phyloP scores from a whole-genome alignment of 2,888 invertebrate genomes.

The Cantharis rustica region DNA sequence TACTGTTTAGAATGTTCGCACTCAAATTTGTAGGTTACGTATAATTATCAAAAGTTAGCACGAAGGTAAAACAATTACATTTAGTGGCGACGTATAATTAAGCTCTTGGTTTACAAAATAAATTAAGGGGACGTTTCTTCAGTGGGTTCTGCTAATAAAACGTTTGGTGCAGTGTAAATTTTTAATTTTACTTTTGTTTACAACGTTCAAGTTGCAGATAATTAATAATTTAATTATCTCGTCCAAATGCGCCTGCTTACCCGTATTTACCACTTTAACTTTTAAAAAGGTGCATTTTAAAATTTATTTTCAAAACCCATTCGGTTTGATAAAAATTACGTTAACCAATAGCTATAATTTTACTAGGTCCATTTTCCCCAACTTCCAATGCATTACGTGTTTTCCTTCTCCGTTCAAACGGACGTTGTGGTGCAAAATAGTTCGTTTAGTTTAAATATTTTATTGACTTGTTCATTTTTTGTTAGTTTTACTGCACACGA shows the following conservation, averaged over 20 bases:
- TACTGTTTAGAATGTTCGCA: slow-evolving; percentile 3
- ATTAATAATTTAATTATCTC: not conserved
- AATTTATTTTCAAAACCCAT: not conserved
- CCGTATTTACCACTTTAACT: not conserved
- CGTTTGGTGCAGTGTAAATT: not conserved
- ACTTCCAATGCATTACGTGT: not conserved
- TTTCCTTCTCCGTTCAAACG: not conserved
- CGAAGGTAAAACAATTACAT: slow-evolving; percentile 3
- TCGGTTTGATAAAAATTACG: not conserved
- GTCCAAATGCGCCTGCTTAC: not conserved
- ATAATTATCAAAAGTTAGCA: slow-evolving; percentile 4
- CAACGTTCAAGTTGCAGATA: not conserved
- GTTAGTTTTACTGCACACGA: not conserved
- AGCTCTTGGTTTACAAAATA: not conserved
- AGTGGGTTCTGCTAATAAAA: not conserved
- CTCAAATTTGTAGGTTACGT: slow-evolving; percentile 1
- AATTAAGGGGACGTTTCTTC: not conserved
- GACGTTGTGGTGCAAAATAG: not conserved
- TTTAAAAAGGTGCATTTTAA: not conserved
- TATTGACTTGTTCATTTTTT: not conserved
- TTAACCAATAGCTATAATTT: not conserved
- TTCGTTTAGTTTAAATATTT: not conserved
- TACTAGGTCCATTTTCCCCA: not conserved
- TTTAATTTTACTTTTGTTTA: not conserved
- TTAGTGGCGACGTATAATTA: slow-evolving; percentile 1